A percentile compares a stretch with the other conserved stretches of the same genome.
Conservation (phyloP, 2,888 invertebrate genomes). For the Epinotia bilunana region DNA sequence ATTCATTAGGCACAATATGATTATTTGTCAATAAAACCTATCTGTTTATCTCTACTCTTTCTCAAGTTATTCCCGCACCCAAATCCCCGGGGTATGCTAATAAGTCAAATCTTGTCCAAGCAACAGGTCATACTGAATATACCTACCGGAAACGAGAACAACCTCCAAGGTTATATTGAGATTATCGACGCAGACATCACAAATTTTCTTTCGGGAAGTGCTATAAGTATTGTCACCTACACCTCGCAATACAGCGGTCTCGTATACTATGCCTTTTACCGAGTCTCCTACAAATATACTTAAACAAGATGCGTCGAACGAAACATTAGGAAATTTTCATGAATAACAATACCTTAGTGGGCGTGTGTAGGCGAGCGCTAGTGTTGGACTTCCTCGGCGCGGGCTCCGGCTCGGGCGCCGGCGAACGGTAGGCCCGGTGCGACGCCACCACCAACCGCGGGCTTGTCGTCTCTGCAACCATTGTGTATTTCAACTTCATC, state of each 20-base stretch:
- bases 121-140: conserved; percentile 21
- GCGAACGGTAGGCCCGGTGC: conserved; percentile 44
- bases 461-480: neutral
- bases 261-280: conserved; percentile 1
- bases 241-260: conserved; percentile 2
- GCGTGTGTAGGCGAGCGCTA: conserved; percentile 13
- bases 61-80: too few relatives aligned
- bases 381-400: neutral
- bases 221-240: conserved; percentile 3
- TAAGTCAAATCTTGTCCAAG: conserved; percentile 16
- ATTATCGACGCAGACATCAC: conserved; percentile 9
- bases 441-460: conserved; percentile 15
- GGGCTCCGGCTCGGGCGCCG: conserved; percentile 6
- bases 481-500: too few relatives aligned
- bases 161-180: conserved; percentile 12
- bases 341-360: conserved; percentile 10
- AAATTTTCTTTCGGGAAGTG: conserved; percentile 6
- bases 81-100: too few relatives aligned
- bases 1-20: too few relatives aligned
- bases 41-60: too few relatives aligned
- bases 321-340: too few relatives aligned
- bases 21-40: too few relatives aligned
- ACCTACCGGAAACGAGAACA: conserved; percentile 7
- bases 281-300: conserved; percentile 23
- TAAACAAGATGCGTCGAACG: too few relatives aligned